phyloP scores from a whole-genome alignment of 2,888 invertebrate species.

The Nipponacmea schrenckii region DNA sequence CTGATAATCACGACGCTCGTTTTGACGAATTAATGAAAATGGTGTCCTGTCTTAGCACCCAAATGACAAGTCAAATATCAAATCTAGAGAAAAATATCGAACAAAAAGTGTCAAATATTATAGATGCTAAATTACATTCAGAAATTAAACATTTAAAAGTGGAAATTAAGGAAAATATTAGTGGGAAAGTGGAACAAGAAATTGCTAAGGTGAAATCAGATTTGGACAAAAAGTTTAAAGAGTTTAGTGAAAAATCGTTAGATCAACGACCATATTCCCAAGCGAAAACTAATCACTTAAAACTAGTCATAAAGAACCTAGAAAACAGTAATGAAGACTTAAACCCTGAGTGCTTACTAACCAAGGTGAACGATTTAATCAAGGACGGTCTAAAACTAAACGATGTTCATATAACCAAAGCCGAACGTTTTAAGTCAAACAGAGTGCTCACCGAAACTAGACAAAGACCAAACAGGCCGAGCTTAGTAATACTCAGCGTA shows the following conservation, averaged over 20 bases:
- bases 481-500: neutral
- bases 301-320: neutral
- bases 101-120: neutral
- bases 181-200: too few relatives aligned
- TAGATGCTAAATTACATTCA: neutral
- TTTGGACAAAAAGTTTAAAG: too few relatives aligned
- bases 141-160: neutral
- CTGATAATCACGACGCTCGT: neutral
- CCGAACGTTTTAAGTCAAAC: neutral
- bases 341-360: neutral
- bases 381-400: neutral
- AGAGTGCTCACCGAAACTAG: neutral
- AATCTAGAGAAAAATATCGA: conserved; percentile 2
- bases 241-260: neutral
- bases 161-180: neutral
- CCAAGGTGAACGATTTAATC: neutral
- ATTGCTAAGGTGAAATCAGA: too few relatives aligned
- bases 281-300: neutral
- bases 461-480: neutral
- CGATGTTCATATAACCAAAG: neutral
- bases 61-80: neutral
- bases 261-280: neutral
- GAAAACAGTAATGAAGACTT: neutral
- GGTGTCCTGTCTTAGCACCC: neutral
- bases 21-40: neutral